These are phyloP conservation scores for Alentia gelatinosa DNA, from an alignment of 2,888 invertebrate species.

Conservation along the genomic window DNA sequence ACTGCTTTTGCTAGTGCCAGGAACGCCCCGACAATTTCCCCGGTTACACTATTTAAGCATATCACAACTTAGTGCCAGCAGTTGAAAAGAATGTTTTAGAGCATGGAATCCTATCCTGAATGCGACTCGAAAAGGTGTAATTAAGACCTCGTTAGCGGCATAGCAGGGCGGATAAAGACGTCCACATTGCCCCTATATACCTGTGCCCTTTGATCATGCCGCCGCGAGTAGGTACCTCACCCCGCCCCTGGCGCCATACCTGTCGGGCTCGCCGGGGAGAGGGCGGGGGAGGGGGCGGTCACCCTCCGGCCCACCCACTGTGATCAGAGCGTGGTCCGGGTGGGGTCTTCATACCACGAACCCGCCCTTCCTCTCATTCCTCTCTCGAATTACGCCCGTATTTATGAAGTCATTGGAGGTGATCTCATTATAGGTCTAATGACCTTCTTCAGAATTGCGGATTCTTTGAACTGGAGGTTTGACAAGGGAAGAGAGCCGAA, in stretches of 20 bases:
- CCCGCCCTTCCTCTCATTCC: background rate
- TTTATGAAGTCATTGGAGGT: slow-evolving; percentile 22
- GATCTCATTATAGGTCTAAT: slow-evolving; percentile 18
- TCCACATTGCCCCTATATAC: background rate
- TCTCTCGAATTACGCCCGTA: slow-evolving; percentile 21
- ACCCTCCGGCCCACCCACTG: background rate
- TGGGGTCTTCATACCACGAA: background rate
- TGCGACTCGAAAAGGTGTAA: background rate
- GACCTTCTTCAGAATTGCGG: background rate
- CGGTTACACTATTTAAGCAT: too few species aligned
- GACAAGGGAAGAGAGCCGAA: background rate
- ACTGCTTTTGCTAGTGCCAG: too few species aligned
- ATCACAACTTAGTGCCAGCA: too few species aligned
- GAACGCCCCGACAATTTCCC: too few species aligned
- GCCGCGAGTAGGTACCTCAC: background rate
- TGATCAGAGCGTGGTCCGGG: slow-evolving; percentile 30
- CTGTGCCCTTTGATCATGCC: background rate
- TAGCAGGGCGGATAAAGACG: background rate
- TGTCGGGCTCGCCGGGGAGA: background rate
- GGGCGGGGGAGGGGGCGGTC: background rate
- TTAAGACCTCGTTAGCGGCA: background rate
- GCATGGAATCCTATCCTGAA: too few species aligned
- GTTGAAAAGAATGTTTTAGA: too few species aligned
- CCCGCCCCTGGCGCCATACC: slow-evolving; percentile 10
- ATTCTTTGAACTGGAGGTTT: too few species aligned